Conservation (phyloP, 2,888 invertebrate genomes). For the Andricus curvator region DNA sequence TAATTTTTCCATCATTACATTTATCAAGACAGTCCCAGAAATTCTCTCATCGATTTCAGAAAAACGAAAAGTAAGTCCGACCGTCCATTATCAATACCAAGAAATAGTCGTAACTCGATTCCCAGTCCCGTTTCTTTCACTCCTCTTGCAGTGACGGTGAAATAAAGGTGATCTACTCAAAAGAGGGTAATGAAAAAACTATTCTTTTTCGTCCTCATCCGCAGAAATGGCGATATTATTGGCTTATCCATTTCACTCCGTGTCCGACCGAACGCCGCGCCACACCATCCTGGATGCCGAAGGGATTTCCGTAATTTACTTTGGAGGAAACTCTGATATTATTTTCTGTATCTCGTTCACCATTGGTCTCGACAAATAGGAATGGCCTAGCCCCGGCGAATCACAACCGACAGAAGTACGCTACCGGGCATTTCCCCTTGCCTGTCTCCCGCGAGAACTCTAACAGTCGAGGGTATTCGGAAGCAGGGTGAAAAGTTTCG, state of each 20-base stretch:
- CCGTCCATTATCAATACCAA: background rate
- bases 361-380: conserved; percentile 28
- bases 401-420: conserved; percentile 11
- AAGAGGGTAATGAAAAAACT: conserved; percentile 37
- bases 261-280: conserved; percentile 22
- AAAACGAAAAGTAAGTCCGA: conserved; percentile 15
- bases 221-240: conserved; percentile 68
- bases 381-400: conserved; percentile 8
- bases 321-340: conserved; percentile 36
- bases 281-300: conserved; percentile 46
- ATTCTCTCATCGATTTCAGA: conserved; percentile 21
- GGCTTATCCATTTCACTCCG: conserved; percentile 65
- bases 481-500: conserved; percentile 12
- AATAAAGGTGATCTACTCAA: conserved; percentile 31
- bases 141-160: background rate
- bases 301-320: conserved; percentile 40
- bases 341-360: conserved; percentile 35
- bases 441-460: conserved; percentile 32
- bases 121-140: conserved; percentile 27
- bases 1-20: conserved; percentile 18
- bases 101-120: conserved; percentile 38
- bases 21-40: background rate
- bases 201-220: conserved; percentile 22
- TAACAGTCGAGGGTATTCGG: conserved; percentile 7
- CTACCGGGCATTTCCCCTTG: conserved; percentile 26